Percentiles rank a stretch among this genome's conserved stretches.
Evolutionary conservation across 2,113 vertebrate genomes (phyloP).

Genomic region (Centrocercus urophasianus): DNA sequence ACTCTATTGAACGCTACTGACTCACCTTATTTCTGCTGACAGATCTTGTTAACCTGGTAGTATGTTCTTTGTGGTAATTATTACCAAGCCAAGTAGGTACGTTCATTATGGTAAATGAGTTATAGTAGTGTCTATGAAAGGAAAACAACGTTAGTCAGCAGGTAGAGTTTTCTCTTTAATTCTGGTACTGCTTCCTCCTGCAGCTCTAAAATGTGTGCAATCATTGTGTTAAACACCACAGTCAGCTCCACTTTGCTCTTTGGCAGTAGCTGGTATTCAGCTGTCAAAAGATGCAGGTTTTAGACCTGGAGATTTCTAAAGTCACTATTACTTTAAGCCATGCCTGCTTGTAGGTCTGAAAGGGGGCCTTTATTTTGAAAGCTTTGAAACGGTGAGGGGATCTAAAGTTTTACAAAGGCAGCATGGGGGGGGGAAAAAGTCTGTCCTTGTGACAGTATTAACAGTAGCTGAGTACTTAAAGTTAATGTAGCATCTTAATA

Average conservation of each 20-base stretch:
- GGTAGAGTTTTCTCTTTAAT: background rate
- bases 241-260: background rate
- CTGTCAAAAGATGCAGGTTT: background rate
- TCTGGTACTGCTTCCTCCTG: background rate
- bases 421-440: background rate
- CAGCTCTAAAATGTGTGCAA: background rate
- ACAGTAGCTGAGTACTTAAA: background rate
- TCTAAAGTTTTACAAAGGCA: background rate
- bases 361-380: background rate
- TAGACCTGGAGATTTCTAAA: background rate
- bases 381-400: background rate
- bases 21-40: background rate
- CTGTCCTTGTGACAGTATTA: background rate
- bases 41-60: background rate
- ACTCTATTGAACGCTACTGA: background rate
- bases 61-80: background rate
- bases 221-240: background rate
- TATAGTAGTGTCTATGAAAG: background rate
- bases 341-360: background rate
- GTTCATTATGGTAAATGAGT: background rate
- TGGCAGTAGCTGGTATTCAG: background rate
- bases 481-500: background rate
- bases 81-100: background rate
- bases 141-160: background rate
- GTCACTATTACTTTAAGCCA: background rate